Base-by-base conservation (phyloP, 1,140 invertebrate species). In the Drosophila fuyamai region DNA sequence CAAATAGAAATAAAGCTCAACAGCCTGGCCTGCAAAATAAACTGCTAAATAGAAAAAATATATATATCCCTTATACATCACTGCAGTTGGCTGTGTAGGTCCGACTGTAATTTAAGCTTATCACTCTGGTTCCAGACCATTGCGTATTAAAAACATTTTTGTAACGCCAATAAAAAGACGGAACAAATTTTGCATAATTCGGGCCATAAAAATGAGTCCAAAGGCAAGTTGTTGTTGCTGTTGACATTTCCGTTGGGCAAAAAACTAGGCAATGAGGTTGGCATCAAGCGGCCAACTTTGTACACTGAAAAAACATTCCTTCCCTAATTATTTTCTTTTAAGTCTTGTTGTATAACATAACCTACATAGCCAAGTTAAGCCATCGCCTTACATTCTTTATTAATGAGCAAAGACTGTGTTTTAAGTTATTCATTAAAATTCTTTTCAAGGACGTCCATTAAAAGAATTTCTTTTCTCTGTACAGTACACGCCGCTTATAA, bases 141-240 rank as follows among this genome's bases (percentile, higher is more conserved):
- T 88, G 84, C 84, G 84, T 88, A 88, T 88, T 89, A 88, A 88
- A 88, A 88, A 88, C 84, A 89, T 88, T 88, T 88, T 84, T 88
- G 84, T 89, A 81, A 84, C 84, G 84, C 84, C 84, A 88, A 88
- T 88, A 88, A 88, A 88, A 89, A 89, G 63, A 79, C 71, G 76
- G 62, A 72, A 83, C 67, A 66, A 88, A 73, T 86, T 86, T 88
- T 86, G 82, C 82, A 86, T 86, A 88, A 88, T 89, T 77, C 75
- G 73, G 65, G 79, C 63, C 44, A 74, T 89, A 84, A 88, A 86
- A 72, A 67, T 73, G 50, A 59, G 44, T 58, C 53, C 23, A 48
- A 72, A 72, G 68, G 53, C 56, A 55, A 53, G 65, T 32, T 46
- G 46, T 47, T 80, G 40, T 54, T 59, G 68, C 65, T 86, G 82